A percentile compares a stretch with the other conserved stretches of the same genome.
Conservation (phyloP, 2,113 vertebrate genomes). For the Leptobrachium ailaonicum region DNA sequence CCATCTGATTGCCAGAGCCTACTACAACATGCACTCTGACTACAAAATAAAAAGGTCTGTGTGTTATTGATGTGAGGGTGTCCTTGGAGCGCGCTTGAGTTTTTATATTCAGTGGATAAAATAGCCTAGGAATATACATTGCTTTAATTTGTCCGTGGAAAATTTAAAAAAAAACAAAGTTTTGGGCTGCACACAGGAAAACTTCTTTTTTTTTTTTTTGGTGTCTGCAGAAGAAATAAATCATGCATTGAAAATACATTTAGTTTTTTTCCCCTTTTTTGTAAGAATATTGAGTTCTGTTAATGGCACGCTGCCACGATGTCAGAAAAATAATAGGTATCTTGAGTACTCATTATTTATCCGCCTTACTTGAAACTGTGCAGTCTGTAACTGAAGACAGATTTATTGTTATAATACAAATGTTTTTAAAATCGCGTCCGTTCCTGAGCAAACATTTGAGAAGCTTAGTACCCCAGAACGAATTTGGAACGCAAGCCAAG, state of each 20-base stretch:
- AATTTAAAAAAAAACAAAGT: slow-evolving; percentile 5
- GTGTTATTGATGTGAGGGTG: slow-evolving; percentile 24
- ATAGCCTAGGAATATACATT: slow-evolving; percentile 13
- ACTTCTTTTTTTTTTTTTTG: slow-evolving; percentile 24
- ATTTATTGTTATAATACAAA: slow-evolving; percentile 46
- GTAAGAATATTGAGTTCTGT: slow-evolving; percentile 44
- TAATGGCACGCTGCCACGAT: slow-evolving; percentile 48
- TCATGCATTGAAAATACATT: slow-evolving; percentile 45
- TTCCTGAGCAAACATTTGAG: slow-evolving; percentile 37
- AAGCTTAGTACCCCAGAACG: not conserved
- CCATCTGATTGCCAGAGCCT: slow-evolving; percentile 59
- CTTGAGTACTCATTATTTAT: slow-evolving; percentile 49
- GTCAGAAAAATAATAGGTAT: slow-evolving; percentile 48
- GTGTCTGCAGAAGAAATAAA: slow-evolving; percentile 31
- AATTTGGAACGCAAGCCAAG: not conserved
- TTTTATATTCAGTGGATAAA: slow-evolving; percentile 26
- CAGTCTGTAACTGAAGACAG: slow-evolving; percentile 46
- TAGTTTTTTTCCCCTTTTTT: slow-evolving; percentile 22
- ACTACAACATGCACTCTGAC: slow-evolving; percentile 47
- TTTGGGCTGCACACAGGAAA: slow-evolving; percentile 11
- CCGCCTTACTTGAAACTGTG: slow-evolving; percentile 45
- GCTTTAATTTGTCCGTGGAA: slow-evolving; percentile 2
- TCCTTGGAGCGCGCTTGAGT: slow-evolving; percentile 8
- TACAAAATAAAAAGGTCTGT: slow-evolving; percentile 48
- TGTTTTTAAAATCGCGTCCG: slow-evolving; percentile 33